These are phyloP conservation scores for Pseudorhiza aurosa DNA, from an alignment of 30 jellyfish, hydroid and myxozoan species.

Conservation along the genomic window DNA sequence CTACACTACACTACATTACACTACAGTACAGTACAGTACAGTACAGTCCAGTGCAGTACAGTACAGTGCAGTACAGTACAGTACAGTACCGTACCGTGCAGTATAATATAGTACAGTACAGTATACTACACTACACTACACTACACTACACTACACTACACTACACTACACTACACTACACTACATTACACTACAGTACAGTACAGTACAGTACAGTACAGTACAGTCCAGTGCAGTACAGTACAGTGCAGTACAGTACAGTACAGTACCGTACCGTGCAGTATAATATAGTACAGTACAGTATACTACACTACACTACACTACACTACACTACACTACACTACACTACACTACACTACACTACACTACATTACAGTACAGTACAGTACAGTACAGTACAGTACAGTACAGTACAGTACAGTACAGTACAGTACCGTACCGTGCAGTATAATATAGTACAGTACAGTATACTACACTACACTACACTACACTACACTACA, in stretches of 20 bases:
- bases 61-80: background rate
- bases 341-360: background rate
- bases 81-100: background rate
- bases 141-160: too few species aligned
- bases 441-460: background rate
- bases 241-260: too few species aligned
- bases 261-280: too few species aligned
- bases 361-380: background rate
- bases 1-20: background rate
- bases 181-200: too few species aligned
- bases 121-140: too few species aligned
- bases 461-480: background rate
- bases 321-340: background rate
- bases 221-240: too few species aligned
- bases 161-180: too few species aligned
- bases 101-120: too few species aligned
- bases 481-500: background rate
- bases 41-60: background rate
- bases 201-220: too few species aligned
- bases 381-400: background rate
- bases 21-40: background rate
- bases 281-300: too few species aligned
- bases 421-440: background rate
- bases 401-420: background rate
- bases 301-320: too few species aligned